phyloP scores from a whole-genome alignment of 1,140 invertebrate genomes.

The Sminthurinus signatus region DNA sequence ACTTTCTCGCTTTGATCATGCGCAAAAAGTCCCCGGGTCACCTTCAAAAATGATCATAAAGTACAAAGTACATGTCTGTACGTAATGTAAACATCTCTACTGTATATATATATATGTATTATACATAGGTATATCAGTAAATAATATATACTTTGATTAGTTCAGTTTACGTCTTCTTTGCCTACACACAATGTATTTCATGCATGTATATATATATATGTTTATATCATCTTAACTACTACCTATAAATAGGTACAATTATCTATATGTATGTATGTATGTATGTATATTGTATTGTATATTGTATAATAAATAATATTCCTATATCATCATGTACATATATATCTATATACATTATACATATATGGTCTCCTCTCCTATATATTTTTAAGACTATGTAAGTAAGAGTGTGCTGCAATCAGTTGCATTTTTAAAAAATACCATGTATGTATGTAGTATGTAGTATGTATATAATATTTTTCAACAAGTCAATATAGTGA shows the following conservation, averaged over 20 bases:
- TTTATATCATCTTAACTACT: neutral
- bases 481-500: too few species aligned
- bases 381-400: neutral
- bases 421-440: neutral
- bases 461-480: too few species aligned
- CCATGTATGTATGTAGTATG: neutral
- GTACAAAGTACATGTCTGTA: too few species aligned
- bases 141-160: constrained; percentile 3
- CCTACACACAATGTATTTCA: neutral
- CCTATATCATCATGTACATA: neutral
- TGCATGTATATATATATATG: neutral
- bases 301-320: neutral
- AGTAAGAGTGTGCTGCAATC: too few species aligned
- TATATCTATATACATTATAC: neutral
- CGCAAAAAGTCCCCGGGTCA: too few species aligned
- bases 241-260: constrained; percentile 2
- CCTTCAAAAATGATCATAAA: too few species aligned
- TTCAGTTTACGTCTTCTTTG: neutral
- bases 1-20: too few species aligned
- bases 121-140: too few species aligned
- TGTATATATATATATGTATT: too few species aligned
- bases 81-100: too few species aligned
- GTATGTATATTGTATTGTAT: neutral
- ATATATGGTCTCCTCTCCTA: neutral
- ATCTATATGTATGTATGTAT: neutral